Evolutionary conservation across 2,888 invertebrate species (phyloP), one percentile per base, ranked within the genome.

Genomic region (Drosophila neonasuta): DNA sequence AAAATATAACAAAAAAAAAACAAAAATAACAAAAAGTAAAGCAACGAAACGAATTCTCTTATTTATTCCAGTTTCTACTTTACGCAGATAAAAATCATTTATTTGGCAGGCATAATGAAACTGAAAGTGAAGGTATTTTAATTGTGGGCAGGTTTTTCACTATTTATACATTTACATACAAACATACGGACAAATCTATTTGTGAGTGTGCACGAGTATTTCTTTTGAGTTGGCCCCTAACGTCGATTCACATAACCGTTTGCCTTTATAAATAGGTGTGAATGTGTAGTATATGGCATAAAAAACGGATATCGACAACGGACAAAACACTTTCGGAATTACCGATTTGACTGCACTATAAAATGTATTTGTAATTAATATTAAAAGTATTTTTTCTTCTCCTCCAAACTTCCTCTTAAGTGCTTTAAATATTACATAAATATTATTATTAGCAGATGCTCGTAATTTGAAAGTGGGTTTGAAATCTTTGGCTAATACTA

Each of bases 121-220:
- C 74, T 70, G 74, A 80, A 80, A 80, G 79, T 80, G 79, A 80
- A 80, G 76, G 79, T 80, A 78, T 71, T 78, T 80, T 73, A 79
- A 77, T 79, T 79, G 75, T 74, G 75, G 64, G 61, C 80, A 79
- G 79, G 73, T 79, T 79, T 77, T 79, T 68, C 73, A 45, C 67
- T 72, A 46, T 54, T 39, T 50, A 50, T 52, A 45, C 57, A 20
- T 13, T 48, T 48, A 50, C 39, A 42, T 34, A 34, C 36, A 30
- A n/a, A 49, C 17, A 60, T 20, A 39, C 15, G 10, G 8, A 50
- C 10, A 13, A 0, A 10, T 46, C 3, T 30, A 39, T 54, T 5
- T 44, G 17, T 39, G 4, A 17, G 7, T 39, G 5, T 30, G 20
- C 20, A 11, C 46, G 29, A 44, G 30, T 34, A 45, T 55, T 55